These are phyloP conservation scores for Hylyphantes graminicola DNA, from an alignment of 1,140 invertebrate genomes.

Conservation along the genomic window DNA sequence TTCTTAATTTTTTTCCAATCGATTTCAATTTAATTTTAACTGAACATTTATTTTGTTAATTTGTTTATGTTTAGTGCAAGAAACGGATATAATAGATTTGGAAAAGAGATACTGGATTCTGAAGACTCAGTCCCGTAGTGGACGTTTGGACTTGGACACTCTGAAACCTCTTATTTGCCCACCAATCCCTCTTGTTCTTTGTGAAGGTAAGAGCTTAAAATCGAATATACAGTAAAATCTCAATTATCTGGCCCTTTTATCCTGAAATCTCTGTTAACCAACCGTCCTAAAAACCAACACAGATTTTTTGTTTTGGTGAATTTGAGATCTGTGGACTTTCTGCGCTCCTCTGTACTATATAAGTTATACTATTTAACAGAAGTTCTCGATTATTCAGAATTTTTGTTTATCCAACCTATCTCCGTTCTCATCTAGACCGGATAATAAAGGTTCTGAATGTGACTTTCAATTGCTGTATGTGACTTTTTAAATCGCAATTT, in stretches of 20 bases:
- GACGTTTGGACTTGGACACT: conserved; percentile 81
- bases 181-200: conserved; percentile 79
- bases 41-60: not conserved
- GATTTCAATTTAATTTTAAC: not conserved
- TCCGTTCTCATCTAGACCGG: too few relatives aligned
- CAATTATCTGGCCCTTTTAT: not conserved
- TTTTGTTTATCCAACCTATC: too few relatives aligned
- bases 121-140: conserved; percentile 78
- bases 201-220: conserved; percentile 68
- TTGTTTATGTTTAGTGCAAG: conserved; percentile 72
- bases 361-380: too few relatives aligned
- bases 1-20: not conserved
- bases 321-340: too few relatives aligned
- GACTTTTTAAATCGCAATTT: too few relatives aligned
- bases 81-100: conserved; percentile 83
- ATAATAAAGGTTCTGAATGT: too few relatives aligned
- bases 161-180: conserved; percentile 80
- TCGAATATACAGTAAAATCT: not conserved
- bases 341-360: too few relatives aligned
- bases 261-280: not conserved
- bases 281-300: not conserved
- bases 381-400: too few relatives aligned
- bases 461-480: too few relatives aligned
- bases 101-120: conserved; percentile 88
- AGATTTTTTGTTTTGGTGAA: too few relatives aligned